These are phyloP conservation scores for Aleiodes leptofemur DNA, from an alignment of 2,888 invertebrate species.

Conservation along the genomic window DNA sequence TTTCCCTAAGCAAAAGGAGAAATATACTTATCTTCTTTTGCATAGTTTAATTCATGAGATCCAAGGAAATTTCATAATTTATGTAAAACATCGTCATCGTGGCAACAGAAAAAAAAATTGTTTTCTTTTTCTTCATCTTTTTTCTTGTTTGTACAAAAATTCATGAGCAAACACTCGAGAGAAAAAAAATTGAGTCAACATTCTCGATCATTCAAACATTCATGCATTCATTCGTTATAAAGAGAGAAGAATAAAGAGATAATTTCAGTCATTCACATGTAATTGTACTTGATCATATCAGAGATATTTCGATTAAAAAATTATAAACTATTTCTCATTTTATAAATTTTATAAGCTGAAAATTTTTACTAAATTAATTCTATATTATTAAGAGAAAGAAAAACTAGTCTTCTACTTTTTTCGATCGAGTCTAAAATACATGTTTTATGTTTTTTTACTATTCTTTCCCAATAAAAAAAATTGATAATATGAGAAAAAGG, in stretches of 20 bases:
- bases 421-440: too few species aligned
- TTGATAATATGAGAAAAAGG: too few species aligned
- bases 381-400: too few species aligned
- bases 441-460: too few species aligned
- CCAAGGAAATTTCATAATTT: conserved; percentile 26
- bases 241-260: conserved; percentile 37
- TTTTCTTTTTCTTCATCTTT: background rate
- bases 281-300: conserved; percentile 31
- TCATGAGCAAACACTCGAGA: conserved; percentile 25
- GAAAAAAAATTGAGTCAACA: conserved; percentile 41
- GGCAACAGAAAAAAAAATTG: conserved; percentile 33
- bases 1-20: conserved; percentile 46
- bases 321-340: conserved; percentile 14
- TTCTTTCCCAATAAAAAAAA: too few species aligned
- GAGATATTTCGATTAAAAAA: conserved; percentile 10
- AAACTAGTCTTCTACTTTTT: too few species aligned
- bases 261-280: conserved; percentile 25
- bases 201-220: conserved; percentile 42
- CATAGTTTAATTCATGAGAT: conserved; percentile 25
- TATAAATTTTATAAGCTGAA: background rate
- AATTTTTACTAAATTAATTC: too few species aligned
- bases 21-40: conserved; percentile 29
- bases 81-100: conserved; percentile 15
- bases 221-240: conserved; percentile 55
- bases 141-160: conserved; percentile 30